Base-by-base conservation (phyloP, 2,888 invertebrate species). In the Acronicta aceris region DNA sequence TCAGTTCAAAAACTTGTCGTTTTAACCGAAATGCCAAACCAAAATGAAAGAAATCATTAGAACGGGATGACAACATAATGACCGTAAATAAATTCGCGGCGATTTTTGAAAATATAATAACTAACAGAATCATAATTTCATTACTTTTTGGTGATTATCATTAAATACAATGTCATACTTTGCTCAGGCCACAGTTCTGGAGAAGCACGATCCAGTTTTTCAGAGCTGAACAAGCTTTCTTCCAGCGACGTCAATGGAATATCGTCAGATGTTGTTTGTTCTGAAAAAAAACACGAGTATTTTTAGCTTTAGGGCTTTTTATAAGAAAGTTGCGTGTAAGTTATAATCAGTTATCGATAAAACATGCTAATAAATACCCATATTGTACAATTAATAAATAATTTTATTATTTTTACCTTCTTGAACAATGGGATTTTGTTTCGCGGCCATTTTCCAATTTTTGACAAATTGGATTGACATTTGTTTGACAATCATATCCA, bases 121-220 rank as follows among this genome's bases (percentile, higher is more conserved):
- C 16, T 21, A 33, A 7, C 33, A 12, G 12, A 5, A 27, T 17
- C 16, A 12, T 30, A 41, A 10, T 52, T 16, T 41, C 3, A 2
- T n/a, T 1, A 8, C 27, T 53, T 46, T 3, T 7, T 5, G 21
- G 1, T 15, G 30, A 52, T 30, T 10, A 33, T 16, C 12, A 56
- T 15, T 43, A 15, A 47, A 47, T 51, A 16, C 27, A 94, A 2
- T 46, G 13, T 49, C 96, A 96, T 95, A 98, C 98, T 97, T 95
- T 98, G 97, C 91, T 99, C 98, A 25, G 99, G 99, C 99, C 99
- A 99, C 82, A 99, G 91, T 87, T 99, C 98, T 36, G 99, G 99
- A 2, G 99, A 99, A n/a, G 98, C 96, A 78, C 99, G 96, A 90
- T 98, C 98, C 79, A 99, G 93, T 87, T 98, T 98, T 93, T 99